Base-by-base conservation (phyloP, 2,888 invertebrate genomes). In the Fragum sueziense region DNA sequence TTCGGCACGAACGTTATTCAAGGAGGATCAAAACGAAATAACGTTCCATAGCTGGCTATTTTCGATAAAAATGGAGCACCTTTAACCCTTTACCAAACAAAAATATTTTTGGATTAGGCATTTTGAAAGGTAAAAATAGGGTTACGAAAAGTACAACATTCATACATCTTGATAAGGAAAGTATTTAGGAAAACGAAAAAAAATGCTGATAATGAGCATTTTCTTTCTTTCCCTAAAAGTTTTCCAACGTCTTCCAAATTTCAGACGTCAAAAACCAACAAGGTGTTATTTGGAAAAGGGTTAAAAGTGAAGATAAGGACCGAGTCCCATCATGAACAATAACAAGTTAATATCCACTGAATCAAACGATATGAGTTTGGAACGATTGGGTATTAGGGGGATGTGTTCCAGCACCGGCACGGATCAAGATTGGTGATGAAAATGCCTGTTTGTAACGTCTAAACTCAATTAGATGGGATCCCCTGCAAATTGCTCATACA, bases 311-410 rank as follows among this genome's bases (percentile, higher is more conserved):
- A 82, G 84, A 84, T 84, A 84, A 82, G 72, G 71, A 65, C 52
- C 61, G 20, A 33, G 61, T 68, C 62, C 70, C 79, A 84, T 82
- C 84, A 76, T 59, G 81, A 74, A 78, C 84, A 82, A 84, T 84
- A 84, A 84, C 73, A 84, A 84, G 84, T 84, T 82, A 84, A 84
- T 84, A 82, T 82, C 76, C 37, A 84, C 79, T 84, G 84, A 75
- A 84, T 84, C 77, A 84, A 84, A 82, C 57, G 76, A 70, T 79
- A 78, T 74, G 80, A 70, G 81, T 78, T 82, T 82, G 67, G 74
- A 68, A 51, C 75, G 79, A 80, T 71, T 54, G 29, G 82, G 84
- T 54, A 80, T 84, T 82, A 84, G 67, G 76, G 57, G 31, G 65
- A 34, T 34, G 22, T 25, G 17, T 65, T 17, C 41, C 41, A 41